Base-by-base conservation (phyloP, 1,140 invertebrate genomes). In the Brachionus asplanchnoidis region DNA sequence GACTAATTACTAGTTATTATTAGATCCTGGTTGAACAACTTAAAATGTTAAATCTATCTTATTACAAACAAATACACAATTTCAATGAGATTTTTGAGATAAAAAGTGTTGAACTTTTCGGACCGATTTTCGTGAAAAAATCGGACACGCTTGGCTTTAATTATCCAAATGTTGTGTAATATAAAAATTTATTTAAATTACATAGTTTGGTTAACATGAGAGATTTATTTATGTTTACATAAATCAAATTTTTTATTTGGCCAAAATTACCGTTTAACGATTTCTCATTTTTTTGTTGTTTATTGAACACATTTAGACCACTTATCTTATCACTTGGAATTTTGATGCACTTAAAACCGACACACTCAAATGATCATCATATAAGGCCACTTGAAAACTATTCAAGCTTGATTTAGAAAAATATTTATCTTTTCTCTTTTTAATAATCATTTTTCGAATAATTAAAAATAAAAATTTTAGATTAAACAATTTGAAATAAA, bases 301-400 rank as follows among this genome's bases (percentile, higher is more conserved):
- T 17, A 53, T 17, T 53, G 11, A 53, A 17, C 46, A 53, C 14
- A 53, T 53, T 53, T 60, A 20, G 53, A 23, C 53, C 53, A 60
- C 53, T 60, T 60, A 60, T 60, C 53, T 60, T 60, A 60, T 60
- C 53, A 60, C n/a, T 60, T 60, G 53, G 53, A 60, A 60, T 60
- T 60, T 60, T 5, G 8, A 60, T 9, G 53, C 53, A 60, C 53
- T 60, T 9, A 23, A 60, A 60, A 60, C 53, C 53, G 53, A 60
- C 53, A 60, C 53, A 60, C 53, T 60, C 20, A 60, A 60, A 5
- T 60, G 53, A 9, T 60, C 20, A 56, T 17, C 17, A 56, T 56
- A 23, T 56, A 60, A 60, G 1, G 17, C 53, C 17, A 8, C 53
- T 60, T 60, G 53, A 23, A 60, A 20, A 20, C 17, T 9, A 60